Conservation (phyloP, 2,797 vertebrate species). For the Hoplostethus atlanticus region DNA sequence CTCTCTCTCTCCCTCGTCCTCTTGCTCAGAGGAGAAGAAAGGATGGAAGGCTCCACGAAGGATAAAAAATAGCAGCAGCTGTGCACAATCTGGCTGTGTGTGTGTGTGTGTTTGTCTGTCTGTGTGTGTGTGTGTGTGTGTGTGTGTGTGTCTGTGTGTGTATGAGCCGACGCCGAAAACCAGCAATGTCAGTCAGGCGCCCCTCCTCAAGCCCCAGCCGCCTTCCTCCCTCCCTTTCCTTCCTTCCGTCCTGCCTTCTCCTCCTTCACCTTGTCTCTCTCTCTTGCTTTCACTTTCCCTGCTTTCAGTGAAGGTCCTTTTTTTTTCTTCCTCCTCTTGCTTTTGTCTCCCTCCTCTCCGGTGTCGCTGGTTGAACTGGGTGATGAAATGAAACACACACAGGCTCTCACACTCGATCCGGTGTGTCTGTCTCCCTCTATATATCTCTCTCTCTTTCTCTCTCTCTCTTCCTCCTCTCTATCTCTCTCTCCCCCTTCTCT, state of each 20-base stretch:
- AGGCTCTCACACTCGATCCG: slow-evolving; percentile 53
- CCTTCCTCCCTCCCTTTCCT: slow-evolving; percentile 63
- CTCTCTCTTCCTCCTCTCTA: slow-evolving; percentile 25
- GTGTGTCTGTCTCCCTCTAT: slow-evolving; percentile 52
- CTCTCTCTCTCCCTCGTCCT: slow-evolving; percentile 66
- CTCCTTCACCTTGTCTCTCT: slow-evolving; percentile 71
- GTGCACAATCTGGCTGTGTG: slow-evolving; percentile 59
- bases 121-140: slow-evolving; percentile 22
- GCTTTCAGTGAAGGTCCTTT: slow-evolving; percentile 51
- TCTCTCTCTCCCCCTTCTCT: slow-evolving; percentile 14
- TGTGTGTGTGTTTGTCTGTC: not conserved
- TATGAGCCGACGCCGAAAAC: slow-evolving; percentile 61
- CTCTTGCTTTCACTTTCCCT: slow-evolving; percentile 51
- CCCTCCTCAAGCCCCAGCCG: slow-evolving; percentile 76
- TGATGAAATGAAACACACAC: slow-evolving; percentile 62
- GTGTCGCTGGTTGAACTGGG: slow-evolving; percentile 49
- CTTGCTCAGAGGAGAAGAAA: slow-evolving; percentile 74
- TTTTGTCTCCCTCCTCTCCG: slow-evolving; percentile 48
- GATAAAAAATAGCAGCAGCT: slow-evolving; percentile 57
- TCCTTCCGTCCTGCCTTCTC: slow-evolving; percentile 54
- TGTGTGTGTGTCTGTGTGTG: slow-evolving; percentile 27
- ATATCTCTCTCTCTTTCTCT: slow-evolving; percentile 48
- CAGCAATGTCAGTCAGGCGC: slow-evolving; percentile 75
- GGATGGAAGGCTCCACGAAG: slow-evolving; percentile 74
- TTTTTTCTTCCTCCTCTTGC: slow-evolving; percentile 28